Evolutionary conservation across 1,140 invertebrate species (phyloP).

Genomic region (Mylabris phalerata): DNA sequence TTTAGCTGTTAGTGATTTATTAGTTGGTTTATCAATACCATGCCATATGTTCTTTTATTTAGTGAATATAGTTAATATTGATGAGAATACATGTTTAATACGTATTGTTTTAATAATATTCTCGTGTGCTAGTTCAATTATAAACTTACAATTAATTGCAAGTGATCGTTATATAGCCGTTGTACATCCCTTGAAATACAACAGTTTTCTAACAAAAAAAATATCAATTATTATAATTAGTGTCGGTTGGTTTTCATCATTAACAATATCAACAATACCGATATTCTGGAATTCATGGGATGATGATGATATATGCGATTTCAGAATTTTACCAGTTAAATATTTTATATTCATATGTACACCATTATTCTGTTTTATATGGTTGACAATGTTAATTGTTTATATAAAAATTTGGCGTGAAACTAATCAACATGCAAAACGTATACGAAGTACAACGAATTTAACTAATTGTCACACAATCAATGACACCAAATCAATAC

Average conservation of each 20-base stretch:
- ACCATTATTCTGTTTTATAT: constrained; percentile 61
- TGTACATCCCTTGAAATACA: constrained; percentile 71
- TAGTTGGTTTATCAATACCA: constrained; percentile 64
- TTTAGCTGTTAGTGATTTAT: constrained; percentile 63
- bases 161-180: constrained; percentile 78
- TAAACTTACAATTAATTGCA: constrained; percentile 76
- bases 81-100: constrained; percentile 55
- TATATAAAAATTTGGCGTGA: constrained; percentile 69
- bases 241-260: constrained; percentile 55
- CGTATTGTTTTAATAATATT: constrained; percentile 64
- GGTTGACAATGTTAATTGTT: constrained; percentile 62
- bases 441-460: constrained; percentile 48
- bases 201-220: constrained; percentile 57
- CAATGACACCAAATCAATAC: constrained; percentile 61
- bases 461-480: constrained; percentile 23
- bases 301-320: constrained; percentile 26
- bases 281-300: constrained; percentile 67
- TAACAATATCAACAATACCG: constrained; percentile 56
- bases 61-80: constrained; percentile 48
- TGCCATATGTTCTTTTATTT: constrained; percentile 68
- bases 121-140: constrained; percentile 68
- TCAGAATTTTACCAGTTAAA: constrained; percentile 44
- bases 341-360: constrained; percentile 61
- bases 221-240: constrained; percentile 53
- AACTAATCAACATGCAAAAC: constrained; percentile 57